Evolutionary conservation across 2,888 invertebrate species (phyloP).

Genomic region (Nyleta sp.): DNA sequence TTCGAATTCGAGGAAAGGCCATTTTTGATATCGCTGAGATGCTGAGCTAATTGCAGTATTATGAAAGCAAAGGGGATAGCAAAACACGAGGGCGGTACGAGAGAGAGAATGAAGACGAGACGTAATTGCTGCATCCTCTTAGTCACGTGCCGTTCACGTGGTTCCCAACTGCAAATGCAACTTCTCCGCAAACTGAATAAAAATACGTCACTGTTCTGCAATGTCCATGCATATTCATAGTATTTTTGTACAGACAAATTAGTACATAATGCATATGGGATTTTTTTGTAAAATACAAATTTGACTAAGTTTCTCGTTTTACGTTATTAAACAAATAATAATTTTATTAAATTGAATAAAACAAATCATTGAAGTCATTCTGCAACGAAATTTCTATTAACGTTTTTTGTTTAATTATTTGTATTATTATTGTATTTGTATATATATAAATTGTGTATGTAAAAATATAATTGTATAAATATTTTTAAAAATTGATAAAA

Average conservation of each 20-base stretch:
- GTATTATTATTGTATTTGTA: too few species aligned
- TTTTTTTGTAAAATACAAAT: too few species aligned
- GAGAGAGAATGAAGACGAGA: conserved; percentile 73
- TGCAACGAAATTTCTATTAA: too few species aligned
- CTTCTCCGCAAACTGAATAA: conserved; percentile 48
- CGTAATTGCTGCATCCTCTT: conserved; percentile 79
- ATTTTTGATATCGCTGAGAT: conserved; percentile 78
- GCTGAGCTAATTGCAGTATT: conserved; percentile 76
- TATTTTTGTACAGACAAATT: conserved; percentile 14
- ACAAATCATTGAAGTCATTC: too few species aligned
- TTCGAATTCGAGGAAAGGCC: conserved; percentile 78
- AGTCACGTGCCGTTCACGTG: conserved; percentile 79
- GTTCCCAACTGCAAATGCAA: conserved; percentile 75
- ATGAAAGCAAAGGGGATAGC: conserved; percentile 69
- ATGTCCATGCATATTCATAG: conserved; percentile 31
- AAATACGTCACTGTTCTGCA: conserved; percentile 41
- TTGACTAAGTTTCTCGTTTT: too few species aligned
- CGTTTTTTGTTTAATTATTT: too few species aligned
- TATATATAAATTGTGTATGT: too few species aligned
- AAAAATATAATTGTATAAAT: too few species aligned
- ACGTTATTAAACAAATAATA: too few species aligned
- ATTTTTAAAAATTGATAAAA: too few species aligned
- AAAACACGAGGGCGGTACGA: conserved; percentile 63
- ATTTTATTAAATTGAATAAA: too few species aligned
- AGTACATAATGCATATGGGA: background rate